These are phyloP conservation scores for Mimachlamys varia DNA, from an alignment of 2,888 invertebrate genomes.

Conservation along the genomic window DNA sequence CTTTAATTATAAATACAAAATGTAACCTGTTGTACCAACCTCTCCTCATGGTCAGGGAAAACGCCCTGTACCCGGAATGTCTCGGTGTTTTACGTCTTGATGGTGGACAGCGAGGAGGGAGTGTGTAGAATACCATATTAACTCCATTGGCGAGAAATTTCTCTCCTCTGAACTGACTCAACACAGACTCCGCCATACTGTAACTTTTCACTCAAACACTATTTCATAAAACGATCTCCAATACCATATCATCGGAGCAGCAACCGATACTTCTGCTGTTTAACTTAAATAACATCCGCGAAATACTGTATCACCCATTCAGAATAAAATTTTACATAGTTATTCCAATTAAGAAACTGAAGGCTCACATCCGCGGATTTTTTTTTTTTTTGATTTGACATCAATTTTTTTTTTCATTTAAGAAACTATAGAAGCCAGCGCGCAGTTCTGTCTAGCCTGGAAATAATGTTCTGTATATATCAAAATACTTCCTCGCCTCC, in stretches of 20 bases:
- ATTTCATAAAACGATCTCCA: background rate
- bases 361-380: too few relatives aligned
- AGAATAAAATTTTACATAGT: too few relatives aligned
- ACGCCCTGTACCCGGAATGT: background rate
- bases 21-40: background rate
- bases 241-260: background rate
- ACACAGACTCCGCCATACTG: background rate
- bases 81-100: background rate
- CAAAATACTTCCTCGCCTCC: background rate
- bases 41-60: background rate
- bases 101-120: background rate
- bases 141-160: background rate
- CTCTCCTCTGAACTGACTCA: background rate
- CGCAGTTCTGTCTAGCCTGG: too few relatives aligned
- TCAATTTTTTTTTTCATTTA: too few relatives aligned
- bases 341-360: too few relatives aligned
- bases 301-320: too few relatives aligned
- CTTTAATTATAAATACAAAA: background rate
- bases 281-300: too few relatives aligned
- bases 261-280: too few relatives aligned
- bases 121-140: conserved; percentile 8
- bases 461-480: background rate
- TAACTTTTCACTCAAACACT: background rate
- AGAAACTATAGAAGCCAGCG: too few relatives aligned
- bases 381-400: too few relatives aligned